Base-by-base conservation (phyloP, 2,113 vertebrate genomes). In the Malaclemys terrapin region DNA sequence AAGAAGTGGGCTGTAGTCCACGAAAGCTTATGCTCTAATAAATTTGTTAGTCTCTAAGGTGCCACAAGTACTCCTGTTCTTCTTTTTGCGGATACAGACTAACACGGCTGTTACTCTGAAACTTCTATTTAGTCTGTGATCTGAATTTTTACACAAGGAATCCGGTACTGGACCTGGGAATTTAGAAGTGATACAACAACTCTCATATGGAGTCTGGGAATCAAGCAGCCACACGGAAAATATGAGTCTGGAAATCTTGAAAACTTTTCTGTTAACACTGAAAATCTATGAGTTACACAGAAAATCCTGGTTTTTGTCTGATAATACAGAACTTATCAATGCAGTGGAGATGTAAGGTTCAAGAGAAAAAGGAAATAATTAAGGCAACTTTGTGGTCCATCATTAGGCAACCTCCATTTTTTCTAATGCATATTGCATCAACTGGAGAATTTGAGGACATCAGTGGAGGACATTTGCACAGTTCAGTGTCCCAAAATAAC, bases 121-220 rank as follows among this genome's bases (percentile, higher is more conserved):
- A n/a, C n/a, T n/a, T 90, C 91, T 96, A 89, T 91, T 84, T 80
- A 65, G 57, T 79, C 57, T 0, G 0, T 92, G 95, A 93, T 93
- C 65, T 42, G 86, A 95, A 97, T 65, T 93, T 84, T 89, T 96
- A 52, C 31, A 59, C n/a, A 80, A 93, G 65, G 94, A 93, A 93
- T 93, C 90, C 82, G 84, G 75, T 2, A 0, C 47, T 94, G 80
- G 94, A 82, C 47, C 84, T 83, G 42, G 54, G 69, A 80, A 96
- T 91, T 75, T 91, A 65, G 54, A 0, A 0, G 88, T 85, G 42
- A 85, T 47, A 89, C 79, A 88, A 82, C 6, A 90, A 87, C 94
- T n/a, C 94, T 31, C 75, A n/a, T 38, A 54, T 25, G 84, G 54
- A 82, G 20, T 45, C 35, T 0, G 8, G 76, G 76, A 95, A 95